A percentile compares a stretch with the other conserved stretches of the same genome.
Evolutionary conservation across 2,113 vertebrate genomes (phyloP).

Genomic region (Heterocephalus glaber): DNA sequence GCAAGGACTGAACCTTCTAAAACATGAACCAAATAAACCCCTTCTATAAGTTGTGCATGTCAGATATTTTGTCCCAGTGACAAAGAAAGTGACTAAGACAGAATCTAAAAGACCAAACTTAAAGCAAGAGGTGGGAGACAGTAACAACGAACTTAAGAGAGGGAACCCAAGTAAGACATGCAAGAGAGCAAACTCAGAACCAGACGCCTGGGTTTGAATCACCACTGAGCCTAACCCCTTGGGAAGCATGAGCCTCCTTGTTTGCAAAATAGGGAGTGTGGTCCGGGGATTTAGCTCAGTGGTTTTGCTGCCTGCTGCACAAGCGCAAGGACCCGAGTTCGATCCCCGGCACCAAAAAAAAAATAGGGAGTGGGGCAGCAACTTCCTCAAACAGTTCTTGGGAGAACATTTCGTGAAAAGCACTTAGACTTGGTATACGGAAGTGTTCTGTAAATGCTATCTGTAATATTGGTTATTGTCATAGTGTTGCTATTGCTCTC

Average conservation of each 20-base stretch:
- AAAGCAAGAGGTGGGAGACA: not conserved
- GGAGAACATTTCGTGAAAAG: not conserved
- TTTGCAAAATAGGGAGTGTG: not conserved
- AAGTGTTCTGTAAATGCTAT: not conserved
- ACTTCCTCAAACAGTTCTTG: not conserved
- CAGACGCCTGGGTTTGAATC: not conserved
- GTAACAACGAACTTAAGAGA: not conserved
- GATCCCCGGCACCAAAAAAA: too few species aligned
- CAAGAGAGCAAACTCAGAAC: not conserved
- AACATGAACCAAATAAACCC: not conserved
- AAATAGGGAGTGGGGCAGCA: not conserved
- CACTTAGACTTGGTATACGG: not conserved
- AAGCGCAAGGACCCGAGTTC: too few species aligned
- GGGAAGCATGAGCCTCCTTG: not conserved
- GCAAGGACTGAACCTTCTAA: not conserved
- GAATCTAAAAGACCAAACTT: not conserved
- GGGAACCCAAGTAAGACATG: not conserved
- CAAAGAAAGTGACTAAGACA: not conserved
- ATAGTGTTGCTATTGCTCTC: not conserved
- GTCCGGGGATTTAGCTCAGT: too few species aligned
- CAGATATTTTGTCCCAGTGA: not conserved
- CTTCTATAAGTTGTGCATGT: not conserved
- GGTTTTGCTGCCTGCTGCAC: too few species aligned
- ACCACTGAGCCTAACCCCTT: not conserved
- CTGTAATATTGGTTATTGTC: not conserved